A percentile compares a stretch with the other conserved stretches of the same genome.
These are phyloP conservation scores for Ellobium chinense DNA, from an alignment of 2,888 invertebrate genomes.

Conservation along the genomic window DNA sequence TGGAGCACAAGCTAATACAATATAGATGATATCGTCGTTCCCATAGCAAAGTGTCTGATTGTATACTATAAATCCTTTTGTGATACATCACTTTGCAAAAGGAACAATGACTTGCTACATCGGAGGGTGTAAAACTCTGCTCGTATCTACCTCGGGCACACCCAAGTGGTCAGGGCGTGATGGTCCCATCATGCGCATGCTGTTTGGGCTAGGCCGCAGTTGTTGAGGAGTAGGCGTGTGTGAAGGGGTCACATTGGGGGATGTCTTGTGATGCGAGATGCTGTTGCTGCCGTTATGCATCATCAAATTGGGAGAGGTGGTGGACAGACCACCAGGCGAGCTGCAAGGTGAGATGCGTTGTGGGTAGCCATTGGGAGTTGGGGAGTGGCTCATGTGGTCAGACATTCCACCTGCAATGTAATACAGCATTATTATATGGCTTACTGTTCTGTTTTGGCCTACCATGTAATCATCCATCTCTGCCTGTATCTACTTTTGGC, in stretches of 20 bases:
- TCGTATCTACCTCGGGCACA: constrained; percentile 43
- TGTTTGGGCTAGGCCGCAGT: constrained; percentile 21
- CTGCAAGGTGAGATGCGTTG: constrained; percentile 73
- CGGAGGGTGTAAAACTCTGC: neutral
- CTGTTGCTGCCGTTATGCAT: constrained; percentile 47
- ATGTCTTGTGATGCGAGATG: constrained; percentile 40
- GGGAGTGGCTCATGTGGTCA: constrained; percentile 67
- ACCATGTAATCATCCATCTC: too few species aligned
- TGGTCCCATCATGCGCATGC: constrained; percentile 38
- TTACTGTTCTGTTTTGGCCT: too few species aligned
- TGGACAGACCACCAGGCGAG: constrained; percentile 65
- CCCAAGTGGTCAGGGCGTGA: constrained; percentile 41
- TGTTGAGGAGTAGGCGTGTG: constrained; percentile 44
- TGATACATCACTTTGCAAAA: too few species aligned
- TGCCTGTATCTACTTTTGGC: too few species aligned
- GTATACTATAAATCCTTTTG: too few species aligned
- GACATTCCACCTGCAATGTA: constrained; percentile 72
- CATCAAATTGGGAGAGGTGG: constrained; percentile 51
- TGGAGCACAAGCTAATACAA: too few species aligned
- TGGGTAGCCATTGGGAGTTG: constrained; percentile 74
- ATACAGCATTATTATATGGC: too few species aligned
- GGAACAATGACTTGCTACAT: neutral
- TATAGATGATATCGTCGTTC: too few species aligned
- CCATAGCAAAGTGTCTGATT: too few species aligned
- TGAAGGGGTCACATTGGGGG: constrained; percentile 38